phyloP scores from a whole-genome alignment of 2,888 invertebrate species.

The Euplagia quadripunctaria region DNA sequence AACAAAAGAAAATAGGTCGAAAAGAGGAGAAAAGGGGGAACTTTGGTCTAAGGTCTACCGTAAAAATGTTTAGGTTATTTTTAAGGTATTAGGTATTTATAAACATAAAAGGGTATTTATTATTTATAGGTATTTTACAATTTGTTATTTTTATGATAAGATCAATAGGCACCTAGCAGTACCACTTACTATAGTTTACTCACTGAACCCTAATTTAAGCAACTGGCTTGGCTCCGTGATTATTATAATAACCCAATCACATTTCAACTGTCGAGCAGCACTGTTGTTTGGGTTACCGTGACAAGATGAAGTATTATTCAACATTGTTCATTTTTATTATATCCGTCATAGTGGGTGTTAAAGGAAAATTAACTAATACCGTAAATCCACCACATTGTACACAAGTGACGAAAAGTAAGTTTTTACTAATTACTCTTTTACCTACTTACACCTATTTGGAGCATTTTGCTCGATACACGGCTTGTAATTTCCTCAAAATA shows the following conservation, averaged over 20 bases:
- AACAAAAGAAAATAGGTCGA: too few relatives aligned
- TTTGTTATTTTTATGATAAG: too few relatives aligned
- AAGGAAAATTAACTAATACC: conserved; percentile 47
- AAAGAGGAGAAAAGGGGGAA: too few relatives aligned
- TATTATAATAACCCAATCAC: not conserved
- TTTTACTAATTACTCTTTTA: not conserved
- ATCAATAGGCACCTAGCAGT: too few relatives aligned
- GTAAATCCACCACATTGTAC: conserved; percentile 72
- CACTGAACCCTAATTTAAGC: conserved; percentile 8
- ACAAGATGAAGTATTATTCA: conserved; percentile 36
- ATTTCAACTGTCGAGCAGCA: not conserved
- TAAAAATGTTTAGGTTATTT: too few relatives aligned
- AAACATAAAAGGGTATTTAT: too few relatives aligned
- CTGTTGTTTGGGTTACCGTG: not conserved
- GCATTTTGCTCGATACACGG: too few relatives aligned
- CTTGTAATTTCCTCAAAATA: too few relatives aligned
- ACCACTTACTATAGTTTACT: too few relatives aligned
- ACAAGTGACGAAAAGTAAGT: conserved; percentile 69
- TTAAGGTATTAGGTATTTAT: too few relatives aligned
- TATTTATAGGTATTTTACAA: too few relatives aligned
- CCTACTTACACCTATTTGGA: not conserved
- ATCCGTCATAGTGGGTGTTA: conserved; percentile 28
- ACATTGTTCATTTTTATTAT: conserved; percentile 36
- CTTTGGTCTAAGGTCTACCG: too few relatives aligned
- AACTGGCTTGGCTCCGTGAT: not conserved